phyloP scores from a whole-genome alignment of 2,113 vertebrate species.

The Urocynchramus pylzowi region DNA sequence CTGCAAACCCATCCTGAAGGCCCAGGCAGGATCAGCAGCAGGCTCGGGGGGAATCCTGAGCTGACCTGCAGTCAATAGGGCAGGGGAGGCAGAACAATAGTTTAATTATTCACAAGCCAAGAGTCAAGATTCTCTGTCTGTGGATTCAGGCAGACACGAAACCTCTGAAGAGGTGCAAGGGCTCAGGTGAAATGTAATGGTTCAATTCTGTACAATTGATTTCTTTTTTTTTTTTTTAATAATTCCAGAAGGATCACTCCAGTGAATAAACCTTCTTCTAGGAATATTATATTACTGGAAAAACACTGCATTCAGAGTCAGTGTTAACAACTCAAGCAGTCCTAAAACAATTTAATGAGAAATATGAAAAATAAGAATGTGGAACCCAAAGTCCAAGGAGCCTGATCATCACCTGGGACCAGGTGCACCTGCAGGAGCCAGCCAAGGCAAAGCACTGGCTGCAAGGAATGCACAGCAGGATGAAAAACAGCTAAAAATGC shows the following conservation, averaged over 20 bases:
- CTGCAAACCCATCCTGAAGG: not conserved
- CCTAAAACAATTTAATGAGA: not conserved
- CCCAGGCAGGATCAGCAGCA: not conserved
- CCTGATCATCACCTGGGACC: not conserved
- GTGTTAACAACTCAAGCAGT: not conserved
- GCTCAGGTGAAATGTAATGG: not conserved
- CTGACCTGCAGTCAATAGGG: not conserved
- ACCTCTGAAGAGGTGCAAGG: not conserved
- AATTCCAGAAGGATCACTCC: not conserved
- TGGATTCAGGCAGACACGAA: not conserved
- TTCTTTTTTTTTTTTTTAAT: not conserved
- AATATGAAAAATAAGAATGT: not conserved
- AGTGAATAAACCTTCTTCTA: not conserved
- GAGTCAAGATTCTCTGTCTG: not conserved
- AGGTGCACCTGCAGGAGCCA: not conserved
- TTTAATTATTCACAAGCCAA: not conserved
- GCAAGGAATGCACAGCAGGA: not conserved
- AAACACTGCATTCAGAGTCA: not conserved
- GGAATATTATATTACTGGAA: not conserved
- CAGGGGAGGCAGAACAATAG: not conserved
- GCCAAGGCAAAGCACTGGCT: not conserved
- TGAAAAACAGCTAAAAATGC: not conserved
- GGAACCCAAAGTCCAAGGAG: not conserved
- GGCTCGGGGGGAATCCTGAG: not conserved
- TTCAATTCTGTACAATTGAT: not conserved